Evolutionary conservation across 35 echinoderm and acorn worm genomes (phyloP), one percentile per base, ranked within the genome.

Genomic region (Apostichopus parvimensis): DNA sequence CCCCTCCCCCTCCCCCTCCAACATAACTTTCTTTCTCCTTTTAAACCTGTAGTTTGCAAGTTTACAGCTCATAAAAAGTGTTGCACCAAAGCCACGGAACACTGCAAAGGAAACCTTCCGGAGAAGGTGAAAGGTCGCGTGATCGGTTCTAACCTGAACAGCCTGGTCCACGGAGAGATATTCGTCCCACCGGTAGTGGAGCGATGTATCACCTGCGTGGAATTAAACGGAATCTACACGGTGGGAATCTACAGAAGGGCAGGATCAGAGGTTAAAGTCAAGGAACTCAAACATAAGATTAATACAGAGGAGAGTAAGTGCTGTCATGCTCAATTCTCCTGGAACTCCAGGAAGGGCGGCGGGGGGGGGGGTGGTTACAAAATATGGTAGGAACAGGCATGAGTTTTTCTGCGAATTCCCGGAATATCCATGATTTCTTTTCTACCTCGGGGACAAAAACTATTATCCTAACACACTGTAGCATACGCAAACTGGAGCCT

Each of bases 61-160:
- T 95, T 95, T 89, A 92, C 93, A 5, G 91, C 92, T 54, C 96
- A 98, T 70, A 98, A 98, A 88, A 98, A 98, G 71, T 98, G 96
- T 83, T 92, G 87, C 55, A 91, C 92, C 62, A 98, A 95, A 86
- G 87, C 90, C 2, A 25, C 73, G 9, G 59, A 22, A 28, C 57
- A 83, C 17, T 98, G 96, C 91, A 91, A 92, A 54, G 96, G 94
- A 7, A 92, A 94, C 77, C 78, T 90, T 20, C 87, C 77, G 21
- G 91, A 92, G 12, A 52, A 85, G 28, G 87, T 94, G 6, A 94
- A 94, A 65, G 96, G 93, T 55, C 78, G 87, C 11, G 91, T 98
- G 14, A 94, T 98, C 88, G 94, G 95, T 73, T 80, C 80, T 24
- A 70, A 62, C 17, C 58, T 94, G 5, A 70, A 76, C 60, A 79